Percentiles rank a stretch among this genome's conserved stretches.
These are phyloP conservation scores for Drosophila ananassae DNA, from an alignment of 1,140 invertebrate genomes.

Conservation along the genomic window DNA sequence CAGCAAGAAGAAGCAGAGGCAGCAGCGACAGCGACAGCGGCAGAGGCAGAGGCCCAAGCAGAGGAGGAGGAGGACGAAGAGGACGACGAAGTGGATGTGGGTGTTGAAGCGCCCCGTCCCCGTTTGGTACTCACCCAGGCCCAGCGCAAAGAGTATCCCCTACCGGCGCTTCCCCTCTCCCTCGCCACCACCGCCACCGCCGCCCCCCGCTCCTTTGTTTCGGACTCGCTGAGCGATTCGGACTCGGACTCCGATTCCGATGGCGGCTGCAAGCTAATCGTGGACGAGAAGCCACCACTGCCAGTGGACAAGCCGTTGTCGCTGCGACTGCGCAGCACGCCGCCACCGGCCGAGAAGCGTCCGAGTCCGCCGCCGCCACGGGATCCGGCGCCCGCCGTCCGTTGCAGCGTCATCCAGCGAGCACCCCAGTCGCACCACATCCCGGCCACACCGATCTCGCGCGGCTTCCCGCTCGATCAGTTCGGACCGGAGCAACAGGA, in stretches of 20 bases:
- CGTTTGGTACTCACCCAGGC: slow-evolving; percentile 91
- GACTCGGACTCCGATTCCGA: slow-evolving; percentile 65
- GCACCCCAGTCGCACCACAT: slow-evolving; percentile 86
- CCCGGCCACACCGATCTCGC: slow-evolving; percentile 5
- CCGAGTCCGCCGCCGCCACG: slow-evolving; percentile 84
- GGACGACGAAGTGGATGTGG: slow-evolving; percentile 60
- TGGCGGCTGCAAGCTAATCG: slow-evolving; percentile 79
- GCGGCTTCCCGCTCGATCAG: slow-evolving; percentile 58
- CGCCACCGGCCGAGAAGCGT: slow-evolving; percentile 85
- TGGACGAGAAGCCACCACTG: slow-evolving; percentile 85
- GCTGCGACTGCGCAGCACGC: slow-evolving; percentile 76
- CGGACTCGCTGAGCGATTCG: slow-evolving; percentile 20
- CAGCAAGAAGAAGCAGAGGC: slow-evolving; percentile 10
- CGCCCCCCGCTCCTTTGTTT: slow-evolving; percentile 15
- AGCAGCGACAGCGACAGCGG: not conserved
- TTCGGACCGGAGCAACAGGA: slow-evolving; percentile 89
- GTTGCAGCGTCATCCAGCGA: slow-evolving; percentile 92
- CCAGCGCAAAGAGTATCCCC: slow-evolving; percentile 91
- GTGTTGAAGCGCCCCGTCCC: slow-evolving; percentile 81
- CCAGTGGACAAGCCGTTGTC: slow-evolving; percentile 83
- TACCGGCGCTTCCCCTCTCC: slow-evolving; percentile 7
- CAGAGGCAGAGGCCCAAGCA: not conserved
- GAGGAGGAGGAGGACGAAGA: slow-evolving; percentile 34
- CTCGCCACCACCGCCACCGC: not conserved
- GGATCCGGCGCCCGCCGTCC: slow-evolving; percentile 84